Conservation (phyloP, 2,888 invertebrate genomes). For the Aleiodes leptofemur region DNA sequence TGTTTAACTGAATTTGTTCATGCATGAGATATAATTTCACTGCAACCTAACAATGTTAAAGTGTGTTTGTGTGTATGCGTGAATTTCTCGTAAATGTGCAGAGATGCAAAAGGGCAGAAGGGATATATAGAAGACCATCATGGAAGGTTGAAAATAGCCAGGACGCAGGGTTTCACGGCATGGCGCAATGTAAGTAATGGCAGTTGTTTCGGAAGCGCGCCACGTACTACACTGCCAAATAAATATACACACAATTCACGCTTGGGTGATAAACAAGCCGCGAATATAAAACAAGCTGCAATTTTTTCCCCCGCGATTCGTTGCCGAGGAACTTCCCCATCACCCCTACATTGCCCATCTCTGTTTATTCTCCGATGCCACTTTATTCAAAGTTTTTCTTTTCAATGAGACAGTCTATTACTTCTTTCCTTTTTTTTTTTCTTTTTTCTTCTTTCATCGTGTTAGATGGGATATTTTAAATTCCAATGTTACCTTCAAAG, state of each 20-base stretch:
- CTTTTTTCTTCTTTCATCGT: not conserved
- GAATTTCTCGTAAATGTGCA: conserved; percentile 37
- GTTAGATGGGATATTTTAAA: too few relatives aligned
- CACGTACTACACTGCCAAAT: conserved; percentile 62
- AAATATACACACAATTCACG: conserved; percentile 62
- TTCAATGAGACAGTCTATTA: conserved; percentile 43
- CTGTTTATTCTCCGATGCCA: too few relatives aligned
- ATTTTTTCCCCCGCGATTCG: conserved; percentile 53
- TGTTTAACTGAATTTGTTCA: conserved; percentile 46
- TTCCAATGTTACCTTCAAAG: too few relatives aligned
- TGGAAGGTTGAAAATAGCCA: conserved; percentile 35
- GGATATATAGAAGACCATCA: conserved; percentile 28
- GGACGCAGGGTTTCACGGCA: conserved; percentile 46
- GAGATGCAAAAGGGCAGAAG: conserved; percentile 30
- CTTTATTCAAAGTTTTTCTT: conserved; percentile 7
- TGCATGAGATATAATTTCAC: conserved; percentile 52
- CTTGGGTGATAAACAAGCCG: conserved; percentile 61
- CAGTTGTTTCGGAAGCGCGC: conserved; percentile 60
- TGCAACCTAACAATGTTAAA: conserved; percentile 45
- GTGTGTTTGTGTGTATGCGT: conserved; percentile 50
- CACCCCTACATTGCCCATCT: conserved; percentile 30
- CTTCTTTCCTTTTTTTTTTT: conserved; percentile 27
- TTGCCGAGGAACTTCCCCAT: conserved; percentile 52
- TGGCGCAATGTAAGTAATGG: conserved; percentile 57
- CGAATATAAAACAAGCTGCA: conserved; percentile 56